phyloP scores from a whole-genome alignment of 2,797 vertebrate genomes.

The Chlorospingus flavigularis region DNA sequence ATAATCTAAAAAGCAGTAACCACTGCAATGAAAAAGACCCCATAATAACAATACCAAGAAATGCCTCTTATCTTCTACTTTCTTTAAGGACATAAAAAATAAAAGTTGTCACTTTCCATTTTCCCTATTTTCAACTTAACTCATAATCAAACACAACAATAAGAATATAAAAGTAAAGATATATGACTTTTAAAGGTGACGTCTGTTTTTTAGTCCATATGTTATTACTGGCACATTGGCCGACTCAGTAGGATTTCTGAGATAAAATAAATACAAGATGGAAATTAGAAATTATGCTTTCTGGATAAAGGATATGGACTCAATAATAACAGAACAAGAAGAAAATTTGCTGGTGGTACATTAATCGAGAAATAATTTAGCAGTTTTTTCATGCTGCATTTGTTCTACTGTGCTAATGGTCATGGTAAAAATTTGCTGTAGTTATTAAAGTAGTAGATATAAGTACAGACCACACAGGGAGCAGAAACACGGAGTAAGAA shows the following conservation, averaged over 20 bases:
- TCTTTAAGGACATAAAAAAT: not conserved
- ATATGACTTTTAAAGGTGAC: not conserved
- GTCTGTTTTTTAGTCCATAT: not conserved
- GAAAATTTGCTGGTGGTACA: not conserved
- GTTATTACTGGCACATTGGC: not conserved
- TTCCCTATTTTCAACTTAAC: not conserved
- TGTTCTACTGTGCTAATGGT: constrained; percentile 1
- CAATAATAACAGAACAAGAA: not conserved
- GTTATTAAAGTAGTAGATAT: constrained; percentile 34
- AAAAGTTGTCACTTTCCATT: not conserved
- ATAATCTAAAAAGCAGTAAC: not conserved
- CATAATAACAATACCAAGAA: not conserved
- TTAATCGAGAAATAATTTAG: not conserved
- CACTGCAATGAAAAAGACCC: not conserved
- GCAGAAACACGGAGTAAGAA: constrained; percentile 10
- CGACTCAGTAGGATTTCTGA: not conserved
- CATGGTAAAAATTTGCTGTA: not conserved
- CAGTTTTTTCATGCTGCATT: not conserved
- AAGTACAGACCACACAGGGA: constrained; percentile 9
- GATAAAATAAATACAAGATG: not conserved
- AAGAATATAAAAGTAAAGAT: not conserved
- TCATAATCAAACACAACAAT: not conserved
- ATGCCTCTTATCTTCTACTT: fast-evolving
- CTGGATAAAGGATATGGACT: not conserved
- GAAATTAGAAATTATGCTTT: not conserved